Base-by-base conservation (phyloP, 2,888 invertebrate genomes). In the Zonitis immaculata region DNA sequence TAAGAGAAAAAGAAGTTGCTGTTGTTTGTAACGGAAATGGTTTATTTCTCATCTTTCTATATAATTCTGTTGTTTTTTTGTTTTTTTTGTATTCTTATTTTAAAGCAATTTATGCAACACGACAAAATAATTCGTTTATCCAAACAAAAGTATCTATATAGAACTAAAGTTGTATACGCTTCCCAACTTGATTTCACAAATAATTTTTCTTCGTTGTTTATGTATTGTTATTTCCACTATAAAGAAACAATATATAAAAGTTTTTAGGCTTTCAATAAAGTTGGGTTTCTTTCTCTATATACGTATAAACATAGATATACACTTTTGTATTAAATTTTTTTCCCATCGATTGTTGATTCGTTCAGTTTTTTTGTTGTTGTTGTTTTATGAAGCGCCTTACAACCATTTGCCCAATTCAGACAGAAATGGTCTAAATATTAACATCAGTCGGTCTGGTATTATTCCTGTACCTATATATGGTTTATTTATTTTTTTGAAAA, bases 371-470 rank as follows among this genome's bases (percentile, higher is more conserved):
- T 39, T 47, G 14, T n/a, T n/a, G n/a, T n/a, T n/a, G n/a, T n/a
- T n/a, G n/a, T n/a, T n/a, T n/a, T n/a, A n/a, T n/a, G n/a, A 48
- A 45, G 18, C 27, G 28, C 18, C 28, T 26, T 45, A 45, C 49
- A 53, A 49, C 45, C 52, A 53, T 46, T 53, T 53, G 28, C 49
- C 52, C 52, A 49, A 49, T 53, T 53, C 46, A 53, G 18, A 22
- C n/a, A n/a, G n/a, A 39, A 39, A 18, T 11, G 20, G 39, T n/a
- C 39, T 20, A 39, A 11, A 39, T 39, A 39, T n/a, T 20, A 39
- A 39, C 9, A 16, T 20, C 20, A 16, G 20, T 39, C 16, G 20
- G 4, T 6, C 18, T 39, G 18, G 18, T 16, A 11, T 18, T 8
- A 6, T 35, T 6, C 5, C 2, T 12, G 39, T 39, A 39, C 18